Base-by-base conservation (phyloP, 1,140 invertebrate species). In the Drosophila lini region DNA sequence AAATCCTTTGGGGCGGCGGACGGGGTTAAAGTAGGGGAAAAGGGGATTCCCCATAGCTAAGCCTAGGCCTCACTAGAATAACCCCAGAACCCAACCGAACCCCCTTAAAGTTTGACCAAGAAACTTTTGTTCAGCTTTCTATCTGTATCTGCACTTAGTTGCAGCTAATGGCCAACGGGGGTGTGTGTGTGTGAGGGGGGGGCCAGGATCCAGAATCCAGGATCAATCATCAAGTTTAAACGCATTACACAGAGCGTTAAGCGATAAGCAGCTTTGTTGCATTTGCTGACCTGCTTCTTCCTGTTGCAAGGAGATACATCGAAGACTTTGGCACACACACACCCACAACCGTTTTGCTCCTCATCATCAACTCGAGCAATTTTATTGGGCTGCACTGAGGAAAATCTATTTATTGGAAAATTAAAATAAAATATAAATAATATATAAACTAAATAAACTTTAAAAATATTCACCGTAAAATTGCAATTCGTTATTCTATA, bases 211-310 rank as follows among this genome's bases (percentile, higher is more conserved):
- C 28, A 31, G 47, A 32, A 50, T 62, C 53, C 63, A 22, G 64
- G 88, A 88, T 88, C 83, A 88, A 88, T 88, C 83, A 88, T 89
- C 83, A 83, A 83, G 84, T 89, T 88, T 88, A 89, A 88, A 88
- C 84, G 83, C 83, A 88, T 88, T 88, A 89, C 84, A 83, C 61
- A 68, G 76, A 83, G 84, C 83, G 83, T 88, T 89, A 89, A 88
- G 81, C 84, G 83, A 89, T 88, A 88, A 88, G 83, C 83, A 88
- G 83, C 83, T 88, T 88, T 88, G 83, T 83, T 88, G 83, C 83
- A 83, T 80, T 81, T 67, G 32, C 48, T 64, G 58, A 70, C 67
- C 67, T 67, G 74, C 78, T 81, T 45, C 78, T 63, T 77, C 74
- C 73, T 41, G 53, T 57, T 68, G 53, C 62, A 47, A 41, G 58